Percentiles rank a stretch among this genome's conserved stretches.
Evolutionary conservation across 2,113 vertebrate species (phyloP).

Genomic region (Cranoglanis bouderius): DNA sequence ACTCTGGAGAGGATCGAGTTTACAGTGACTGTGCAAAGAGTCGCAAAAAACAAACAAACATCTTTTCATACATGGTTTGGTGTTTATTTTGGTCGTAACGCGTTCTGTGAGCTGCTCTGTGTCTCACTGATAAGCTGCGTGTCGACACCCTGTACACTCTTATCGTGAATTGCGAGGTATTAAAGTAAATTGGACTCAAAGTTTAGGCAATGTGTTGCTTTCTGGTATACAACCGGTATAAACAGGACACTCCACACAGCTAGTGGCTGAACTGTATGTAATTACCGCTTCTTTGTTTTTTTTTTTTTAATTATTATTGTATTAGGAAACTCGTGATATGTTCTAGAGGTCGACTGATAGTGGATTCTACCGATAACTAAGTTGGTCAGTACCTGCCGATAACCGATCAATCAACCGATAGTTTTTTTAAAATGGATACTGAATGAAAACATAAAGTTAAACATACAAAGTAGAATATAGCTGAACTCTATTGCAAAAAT

Average conservation of each 20-base stretch:
- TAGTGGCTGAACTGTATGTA: neutral
- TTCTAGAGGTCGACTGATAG: too few species aligned
- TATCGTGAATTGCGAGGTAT: neutral
- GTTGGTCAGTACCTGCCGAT: too few species aligned
- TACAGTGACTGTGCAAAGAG: neutral
- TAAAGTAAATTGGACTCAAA: neutral
- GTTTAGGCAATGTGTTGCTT: neutral
- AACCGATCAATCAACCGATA: too few species aligned
- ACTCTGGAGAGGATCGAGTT: neutral
- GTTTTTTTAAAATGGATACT: too few species aligned
- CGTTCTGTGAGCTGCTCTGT: slow-evolving; percentile 15
- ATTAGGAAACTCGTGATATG: neutral
- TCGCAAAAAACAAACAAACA: neutral
- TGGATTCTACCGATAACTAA: too few species aligned
- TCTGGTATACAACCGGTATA: too few species aligned
- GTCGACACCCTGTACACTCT: slow-evolving; percentile 7
- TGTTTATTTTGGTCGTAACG: neutral
- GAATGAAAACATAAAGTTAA: too few species aligned
- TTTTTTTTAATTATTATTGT: too few species aligned
- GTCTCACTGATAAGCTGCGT: slow-evolving; percentile 27
- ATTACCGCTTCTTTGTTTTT: too few species aligned
- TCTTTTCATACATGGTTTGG: neutral
- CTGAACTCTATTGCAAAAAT: too few species aligned
- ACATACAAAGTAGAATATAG: too few species aligned
- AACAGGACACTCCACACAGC: neutral